Evolutionary conservation across 2,888 invertebrate genomes (phyloP).

Genomic region (Aleiodes alternator): DNA sequence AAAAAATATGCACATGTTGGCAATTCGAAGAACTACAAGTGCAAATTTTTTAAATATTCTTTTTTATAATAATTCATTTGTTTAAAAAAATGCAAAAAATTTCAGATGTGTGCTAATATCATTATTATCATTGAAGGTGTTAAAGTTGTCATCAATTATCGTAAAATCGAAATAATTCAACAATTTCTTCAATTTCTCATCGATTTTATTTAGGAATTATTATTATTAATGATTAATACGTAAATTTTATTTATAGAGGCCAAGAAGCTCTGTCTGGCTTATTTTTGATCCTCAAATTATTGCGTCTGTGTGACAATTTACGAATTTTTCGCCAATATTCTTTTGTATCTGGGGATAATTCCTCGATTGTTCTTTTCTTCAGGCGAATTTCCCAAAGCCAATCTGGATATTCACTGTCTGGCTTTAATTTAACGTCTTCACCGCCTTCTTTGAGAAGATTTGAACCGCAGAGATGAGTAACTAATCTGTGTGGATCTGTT

Average conservation of each 20-base stretch:
- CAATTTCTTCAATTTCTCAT: not conserved
- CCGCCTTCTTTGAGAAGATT: conserved; percentile 89
- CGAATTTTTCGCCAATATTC: conserved; percentile 89
- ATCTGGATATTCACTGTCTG: conserved; percentile 90
- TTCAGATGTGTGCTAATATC: no score
- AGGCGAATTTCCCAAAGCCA: conserved; percentile 90
- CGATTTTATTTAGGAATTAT: not conserved
- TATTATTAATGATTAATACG: not conserved
- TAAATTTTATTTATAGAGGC: conserved; percentile 3
- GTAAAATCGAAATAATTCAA: no score
- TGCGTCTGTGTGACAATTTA: conserved; percentile 80
- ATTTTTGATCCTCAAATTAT: conserved; percentile 75
- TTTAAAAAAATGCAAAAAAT: no score
- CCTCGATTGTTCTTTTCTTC: conserved; percentile 80
- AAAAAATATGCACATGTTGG: no score
- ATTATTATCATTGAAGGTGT: no score
- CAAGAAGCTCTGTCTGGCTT: not conserved
- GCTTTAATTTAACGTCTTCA: conserved; percentile 86
- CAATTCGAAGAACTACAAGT: no score
- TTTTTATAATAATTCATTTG: no score
- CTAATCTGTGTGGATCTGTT: conserved; percentile 86
- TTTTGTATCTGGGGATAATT: conserved; percentile 86
- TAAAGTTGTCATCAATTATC: no score
- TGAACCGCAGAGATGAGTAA: conserved; percentile 88
- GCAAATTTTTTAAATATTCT: no score